Conservation (phyloP, 1,140 invertebrate species). For the Hermatobates lingyangjiaoensis region DNA sequence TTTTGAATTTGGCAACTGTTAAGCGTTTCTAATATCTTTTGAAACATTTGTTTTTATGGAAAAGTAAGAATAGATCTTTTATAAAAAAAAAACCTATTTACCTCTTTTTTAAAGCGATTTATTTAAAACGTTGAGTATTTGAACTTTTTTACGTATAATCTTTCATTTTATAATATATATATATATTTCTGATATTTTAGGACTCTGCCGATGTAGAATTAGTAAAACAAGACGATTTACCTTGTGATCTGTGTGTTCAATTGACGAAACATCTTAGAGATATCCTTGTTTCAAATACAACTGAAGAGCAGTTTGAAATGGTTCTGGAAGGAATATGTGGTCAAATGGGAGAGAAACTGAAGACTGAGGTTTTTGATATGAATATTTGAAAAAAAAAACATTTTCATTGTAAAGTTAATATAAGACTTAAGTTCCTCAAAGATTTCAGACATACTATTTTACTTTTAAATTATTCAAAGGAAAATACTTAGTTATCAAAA, state of each 20-base stretch:
- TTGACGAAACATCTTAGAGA: constrained; percentile 58
- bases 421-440: not conserved
- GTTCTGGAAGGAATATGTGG: constrained; percentile 38
- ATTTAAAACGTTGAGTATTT: not conserved
- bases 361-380: no score
- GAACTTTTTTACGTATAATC: no score
- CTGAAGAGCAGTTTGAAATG: constrained; percentile 56
- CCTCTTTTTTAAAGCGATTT: no score
- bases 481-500: no score
- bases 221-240: constrained; percentile 36
- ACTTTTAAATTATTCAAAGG: no score
- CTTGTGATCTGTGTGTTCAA: constrained; percentile 69
- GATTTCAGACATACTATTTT: no score
- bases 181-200: no score
- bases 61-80: no score
- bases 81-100: constrained; percentile 1
- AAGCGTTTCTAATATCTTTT: no score
- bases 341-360: constrained; percentile 12
- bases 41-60: no score
- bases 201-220: constrained; percentile 1
- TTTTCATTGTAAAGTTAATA: not conserved
- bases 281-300: constrained; percentile 65
- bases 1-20: no score
- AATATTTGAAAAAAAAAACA: constrained; percentile 23
- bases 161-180: not conserved